Conservation (phyloP, 2,888 invertebrate genomes). For the Dastarcus helophoroides region DNA sequence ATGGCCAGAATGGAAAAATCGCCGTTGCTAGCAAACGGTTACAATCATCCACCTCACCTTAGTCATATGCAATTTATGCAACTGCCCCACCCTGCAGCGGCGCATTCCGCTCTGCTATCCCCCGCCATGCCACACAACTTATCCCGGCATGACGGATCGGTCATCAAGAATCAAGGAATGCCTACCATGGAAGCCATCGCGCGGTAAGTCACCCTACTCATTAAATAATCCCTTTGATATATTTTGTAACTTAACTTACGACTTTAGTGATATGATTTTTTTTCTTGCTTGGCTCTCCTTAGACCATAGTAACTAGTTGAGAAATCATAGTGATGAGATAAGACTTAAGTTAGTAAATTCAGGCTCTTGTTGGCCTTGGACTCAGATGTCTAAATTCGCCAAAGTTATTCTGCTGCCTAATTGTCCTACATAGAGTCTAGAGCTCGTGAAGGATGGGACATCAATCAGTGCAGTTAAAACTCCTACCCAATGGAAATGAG, state of each 20-base stretch:
- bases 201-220: slow-evolving; percentile 63
- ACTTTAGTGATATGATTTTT: no score
- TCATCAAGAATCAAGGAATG: slow-evolving; percentile 73
- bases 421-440: no score
- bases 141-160: slow-evolving; percentile 70
- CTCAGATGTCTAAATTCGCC: no score
- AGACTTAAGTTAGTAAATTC: no score
- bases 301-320: no score
- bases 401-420: no score
- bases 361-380: no score
- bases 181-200: slow-evolving; percentile 85
- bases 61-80: slow-evolving; percentile 95
- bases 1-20: slow-evolving; percentile 85
- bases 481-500: slow-evolving; percentile 19
- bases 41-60: slow-evolving; percentile 86
- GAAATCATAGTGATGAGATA: no score
- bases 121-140: slow-evolving; percentile 83
- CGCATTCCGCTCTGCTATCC: slow-evolving; percentile 70
- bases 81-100: slow-evolving; percentile 62
- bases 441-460: no score
- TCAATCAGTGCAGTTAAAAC: no score
- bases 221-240: no score
- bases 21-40: slow-evolving; percentile 83
- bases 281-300: no score
- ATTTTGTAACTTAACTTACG: neutral